Percentiles rank a stretch among this genome's conserved stretches.
Conservation (phyloP, 35 echinoderm and acorn worm species). For the Stichopus chloronotus region DNA sequence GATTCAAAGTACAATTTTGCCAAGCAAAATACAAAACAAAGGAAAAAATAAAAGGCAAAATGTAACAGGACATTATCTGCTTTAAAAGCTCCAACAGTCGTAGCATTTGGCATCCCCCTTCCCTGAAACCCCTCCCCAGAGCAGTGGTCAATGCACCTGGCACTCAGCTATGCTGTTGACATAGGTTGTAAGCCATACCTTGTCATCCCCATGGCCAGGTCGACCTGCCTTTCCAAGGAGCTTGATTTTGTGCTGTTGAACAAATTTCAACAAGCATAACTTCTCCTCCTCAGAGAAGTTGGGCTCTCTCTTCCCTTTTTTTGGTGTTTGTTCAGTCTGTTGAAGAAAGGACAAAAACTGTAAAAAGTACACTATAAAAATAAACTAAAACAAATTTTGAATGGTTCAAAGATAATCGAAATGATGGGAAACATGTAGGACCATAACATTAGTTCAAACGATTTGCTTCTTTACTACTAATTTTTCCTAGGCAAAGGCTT, state of each 20-base stretch:
- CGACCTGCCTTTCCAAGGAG: slow-evolving; percentile 35
- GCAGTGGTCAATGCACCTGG: too few relatives aligned
- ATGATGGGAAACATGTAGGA: not conserved
- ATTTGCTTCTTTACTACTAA: not conserved
- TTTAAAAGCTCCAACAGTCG: too few relatives aligned
- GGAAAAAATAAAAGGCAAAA: too few relatives aligned
- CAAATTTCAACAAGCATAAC: slow-evolving; percentile 9
- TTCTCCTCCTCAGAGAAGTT: slow-evolving; percentile 36
- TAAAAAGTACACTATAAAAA: not conserved
- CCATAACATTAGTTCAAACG: not conserved
- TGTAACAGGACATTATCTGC: too few relatives aligned
- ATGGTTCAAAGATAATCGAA: not conserved
- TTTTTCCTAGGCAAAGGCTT: not conserved
- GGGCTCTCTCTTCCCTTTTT: not conserved
- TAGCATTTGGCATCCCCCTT: too few relatives aligned
- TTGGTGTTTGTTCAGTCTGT: slow-evolving; percentile 4
- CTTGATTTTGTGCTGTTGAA: slow-evolving; percentile 38
- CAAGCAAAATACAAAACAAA: too few relatives aligned
- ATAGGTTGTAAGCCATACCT: slow-evolving; percentile 25
- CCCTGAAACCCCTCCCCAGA: too few relatives aligned
- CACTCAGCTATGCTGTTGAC: too few relatives aligned
- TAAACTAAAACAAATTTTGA: not conserved
- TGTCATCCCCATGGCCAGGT: slow-evolving; percentile 51
- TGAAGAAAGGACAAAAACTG: not conserved
- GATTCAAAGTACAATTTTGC: too few relatives aligned